Evolutionary conservation across 2,888 invertebrate species (phyloP), one percentile per base, ranked within the genome.

Genomic region (Ichneumon xanthorius): DNA sequence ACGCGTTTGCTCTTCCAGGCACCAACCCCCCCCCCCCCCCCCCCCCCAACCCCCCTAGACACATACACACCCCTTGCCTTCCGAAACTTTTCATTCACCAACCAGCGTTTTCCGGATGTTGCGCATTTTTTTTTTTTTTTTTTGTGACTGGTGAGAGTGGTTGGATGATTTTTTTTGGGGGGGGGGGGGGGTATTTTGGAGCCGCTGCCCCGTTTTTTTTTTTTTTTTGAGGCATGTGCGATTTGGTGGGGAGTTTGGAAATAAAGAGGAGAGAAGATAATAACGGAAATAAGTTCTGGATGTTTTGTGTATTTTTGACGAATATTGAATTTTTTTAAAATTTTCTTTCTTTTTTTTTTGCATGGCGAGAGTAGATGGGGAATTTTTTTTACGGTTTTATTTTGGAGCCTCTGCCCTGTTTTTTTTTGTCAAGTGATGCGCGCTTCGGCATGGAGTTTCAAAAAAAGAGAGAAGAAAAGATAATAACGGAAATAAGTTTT

Each of bases 31-130:
- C 30, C 30, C 30, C 63, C n/a, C 70, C 16, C 61, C 26, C 11
- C 11, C 22, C 33, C 40, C 30, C 63, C n/a, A n/a, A n/a, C 63
- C 16, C 61, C n/a, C 7, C 5, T 26, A 26, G 26, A 26, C 1
- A 26, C 26, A 26, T 26, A 2, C 63, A n/a, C 71, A 4, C 40
- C 3, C 11, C 30, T 11, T 19, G n/a, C 40, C 7, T 14, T 19
- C 4, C 26, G 63, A 58, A 72, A 55, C 48, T 78, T 82, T 82
- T 67, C 61, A 78, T 55, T 63, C 22, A 48, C 61, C 61, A 75
- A 75, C 68, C 75, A 16, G 79, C 50, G 30, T 75, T 83, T 58
- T 19, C 37, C n/a, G n/a, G n/a, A n/a, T n/a, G n/a, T n/a, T n/a
- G n/a, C n/a, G n/a, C n/a, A n/a, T n/a, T n/a, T 55, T 53, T 72